Base-by-base conservation (phyloP, 2,113 vertebrate species). In the Syngnathoides biaculeatus region DNA sequence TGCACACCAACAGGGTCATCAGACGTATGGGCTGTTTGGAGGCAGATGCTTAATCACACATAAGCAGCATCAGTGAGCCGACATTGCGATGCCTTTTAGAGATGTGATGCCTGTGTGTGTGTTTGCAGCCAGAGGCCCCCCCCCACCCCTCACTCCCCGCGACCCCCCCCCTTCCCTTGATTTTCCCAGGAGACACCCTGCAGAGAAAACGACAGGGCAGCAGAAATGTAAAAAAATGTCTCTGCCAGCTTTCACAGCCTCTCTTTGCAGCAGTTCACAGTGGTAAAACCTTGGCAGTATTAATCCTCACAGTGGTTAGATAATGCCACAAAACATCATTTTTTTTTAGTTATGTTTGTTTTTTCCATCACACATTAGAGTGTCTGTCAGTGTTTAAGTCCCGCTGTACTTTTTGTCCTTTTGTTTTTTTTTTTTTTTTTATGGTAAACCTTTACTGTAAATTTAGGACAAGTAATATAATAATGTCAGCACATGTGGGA, bases 201-300 rank as follows among this genome's bases (percentile, higher is more conserved):
- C 89, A 86, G 88, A 82, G 90, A 85, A 90, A 90, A 89, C 74
- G 39, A 90, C 81, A 87, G 87, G 86, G 89, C 87, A 86, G 88
- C 86, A 85, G 79, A 88, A 90, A 88, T 82, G 79, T 88, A 88
- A 83, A 87, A 90, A 89, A 91, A 69, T 80, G 80, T 80, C 85
- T 82, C 82, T 68, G 67, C 79, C 56, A 56, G 73, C 71, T 81
- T 60, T 68, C 58, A 74, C 66, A 68, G 78, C 73, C 84, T 81
- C 78, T n/a, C 58, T 58, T 58, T 58, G 15, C 30, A 40, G 58
- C 20, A 42, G 4, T 27, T 24, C 53, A 26, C 22, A 56, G n/a
- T 39, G 58, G 19, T 43, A 24, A 43, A 60, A 30, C 12, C 1
- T 12, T 20, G n/a, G 40, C 35, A 8, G 20, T 24, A 43, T 62